A percentile compares a stretch with the other conserved stretches of the same genome.
Evolutionary conservation across 2,888 invertebrate species (phyloP).

Genomic region (Chloroclysta siterata): DNA sequence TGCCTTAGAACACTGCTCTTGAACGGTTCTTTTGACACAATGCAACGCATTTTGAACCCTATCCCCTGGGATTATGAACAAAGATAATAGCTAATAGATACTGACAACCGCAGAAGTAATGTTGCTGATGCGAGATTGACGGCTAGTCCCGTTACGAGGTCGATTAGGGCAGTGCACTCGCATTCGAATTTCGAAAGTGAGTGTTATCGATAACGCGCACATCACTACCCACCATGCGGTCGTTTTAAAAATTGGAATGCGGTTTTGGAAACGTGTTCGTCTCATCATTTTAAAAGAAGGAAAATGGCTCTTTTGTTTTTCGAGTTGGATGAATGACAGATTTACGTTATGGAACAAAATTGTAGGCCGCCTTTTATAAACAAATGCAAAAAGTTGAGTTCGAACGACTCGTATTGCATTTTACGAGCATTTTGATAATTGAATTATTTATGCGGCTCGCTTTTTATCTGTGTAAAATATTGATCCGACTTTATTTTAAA

Average conservation of each 20-base stretch:
- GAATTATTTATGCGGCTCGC: conserved; percentile 26
- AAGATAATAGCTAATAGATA: conserved; percentile 51
- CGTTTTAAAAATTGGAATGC: conserved; percentile 72
- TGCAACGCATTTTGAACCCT: conserved; percentile 52
- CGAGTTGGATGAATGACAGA: conserved; percentile 40
- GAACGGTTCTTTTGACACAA: conserved; percentile 31
- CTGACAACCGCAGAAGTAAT: conserved; percentile 57
- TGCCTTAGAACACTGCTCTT: conserved; percentile 42
- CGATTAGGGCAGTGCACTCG: conserved; percentile 67
- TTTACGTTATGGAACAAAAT: conserved; percentile 36
- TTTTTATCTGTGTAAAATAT: conserved; percentile 24
- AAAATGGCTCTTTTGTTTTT: conserved; percentile 52
- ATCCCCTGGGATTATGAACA: conserved; percentile 49
- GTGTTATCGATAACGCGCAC: conserved; percentile 71
- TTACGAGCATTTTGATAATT: conserved; percentile 33
- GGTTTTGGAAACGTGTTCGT: conserved; percentile 71
- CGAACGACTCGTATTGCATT: conserved; percentile 26
- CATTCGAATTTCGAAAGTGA: conserved; percentile 64
- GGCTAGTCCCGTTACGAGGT: conserved; percentile 69
- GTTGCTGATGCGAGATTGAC: conserved; percentile 74
- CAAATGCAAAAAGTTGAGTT: conserved; percentile 31
- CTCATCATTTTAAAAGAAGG: conserved; percentile 53
- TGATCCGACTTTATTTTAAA: conserved; percentile 16
- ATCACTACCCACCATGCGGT: conserved; percentile 62
- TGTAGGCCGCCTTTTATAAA: conserved; percentile 30